Evolutionary conservation across 2,113 vertebrate genomes (phyloP), one percentile per base, ranked within the genome.

Genomic region (Hippocampus barbouri): DNA sequence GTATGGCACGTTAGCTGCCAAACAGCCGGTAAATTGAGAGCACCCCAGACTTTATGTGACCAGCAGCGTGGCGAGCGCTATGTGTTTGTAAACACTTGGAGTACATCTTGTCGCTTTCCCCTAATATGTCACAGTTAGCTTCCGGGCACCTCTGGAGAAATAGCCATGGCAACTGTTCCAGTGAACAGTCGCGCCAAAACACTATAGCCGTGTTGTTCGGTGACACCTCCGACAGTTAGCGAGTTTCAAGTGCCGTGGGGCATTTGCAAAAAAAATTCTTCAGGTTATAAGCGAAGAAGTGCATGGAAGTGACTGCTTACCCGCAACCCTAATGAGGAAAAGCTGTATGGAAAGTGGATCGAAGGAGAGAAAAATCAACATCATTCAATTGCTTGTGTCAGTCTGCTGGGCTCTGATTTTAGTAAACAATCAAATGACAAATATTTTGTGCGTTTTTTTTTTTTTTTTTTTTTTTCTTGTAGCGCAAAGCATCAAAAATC

Each of bases 151-250:
- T 77, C 9, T 1, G 57, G 69, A 70, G 74, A 38, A 74, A 66
- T 63, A 27, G 49, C 49, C 72, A 23, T 60, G 54, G 49, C 83
- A 82, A 86, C 76, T 82, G 79, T 68, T 77, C 63, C 66, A 65
- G 25, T 68, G 59, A 75, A 72, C 67, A 73, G 71, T 71, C 75
- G 71, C 64, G 68, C 74, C 70, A 66, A 66, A 82, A 71, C 69
- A 80, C 68, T 4, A 1, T 71, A 56, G 56, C 67, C 41, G 60
- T 69, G 66, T 74, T 72, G 80, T 67, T 74, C 74, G 66, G 61
- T 23, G 15, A 9, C 34, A 41, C 15, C 25, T 15, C 1, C 3
- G 8, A 60, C 59, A 30, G 27, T 60, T 30, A 15, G 59, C 59
- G 25, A 34, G 59, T 16, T 38, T 62, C 30, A 62, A 62, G 7